phyloP scores from a whole-genome alignment of 37 sponge, comb jelly and placozoan species.

The Ephydatia muelleri region DNA sequence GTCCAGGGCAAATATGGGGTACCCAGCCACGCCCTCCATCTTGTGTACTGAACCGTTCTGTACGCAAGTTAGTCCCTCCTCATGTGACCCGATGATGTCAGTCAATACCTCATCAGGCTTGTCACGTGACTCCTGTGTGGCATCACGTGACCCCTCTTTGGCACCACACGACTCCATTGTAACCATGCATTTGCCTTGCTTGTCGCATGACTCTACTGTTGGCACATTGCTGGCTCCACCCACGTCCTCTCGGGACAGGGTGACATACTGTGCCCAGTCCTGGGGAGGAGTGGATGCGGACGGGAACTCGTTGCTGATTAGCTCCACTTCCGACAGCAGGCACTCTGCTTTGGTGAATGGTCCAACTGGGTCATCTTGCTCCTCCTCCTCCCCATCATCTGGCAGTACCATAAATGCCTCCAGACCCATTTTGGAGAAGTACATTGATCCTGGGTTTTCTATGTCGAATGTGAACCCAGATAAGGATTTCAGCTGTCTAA shows the following conservation, averaged over 20 bases:
- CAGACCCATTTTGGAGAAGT: slow-evolving; percentile 42
- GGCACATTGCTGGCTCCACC: neutral
- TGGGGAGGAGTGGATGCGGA: neutral
- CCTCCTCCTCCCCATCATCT: neutral
- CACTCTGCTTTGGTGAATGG: slow-evolving; percentile 9
- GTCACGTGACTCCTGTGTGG: neutral
- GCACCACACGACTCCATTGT: no score
- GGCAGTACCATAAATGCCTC: slow-evolving; percentile 43
- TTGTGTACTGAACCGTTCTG: neutral
- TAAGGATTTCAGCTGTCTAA: slow-evolving; percentile 22
- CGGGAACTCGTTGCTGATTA: slow-evolving; percentile 45
- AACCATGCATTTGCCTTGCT: neutral
- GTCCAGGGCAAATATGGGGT: slow-evolving; percentile 81
- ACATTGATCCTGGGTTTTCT: slow-evolving; percentile 59
- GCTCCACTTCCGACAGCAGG: slow-evolving; percentile 32
- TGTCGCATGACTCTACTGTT: neutral
- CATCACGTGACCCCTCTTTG: neutral
- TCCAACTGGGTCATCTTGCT: neutral
- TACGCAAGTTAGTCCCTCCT: neutral
- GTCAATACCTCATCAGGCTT: no score
- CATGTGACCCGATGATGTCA: neutral
- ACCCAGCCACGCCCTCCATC: neutral
- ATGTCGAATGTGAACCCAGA: slow-evolving; percentile 18
- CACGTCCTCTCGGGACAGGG: neutral
- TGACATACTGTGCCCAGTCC: neutral